phyloP scores from a whole-genome alignment of 2,888 invertebrate species.

The Clunio marinus region DNA sequence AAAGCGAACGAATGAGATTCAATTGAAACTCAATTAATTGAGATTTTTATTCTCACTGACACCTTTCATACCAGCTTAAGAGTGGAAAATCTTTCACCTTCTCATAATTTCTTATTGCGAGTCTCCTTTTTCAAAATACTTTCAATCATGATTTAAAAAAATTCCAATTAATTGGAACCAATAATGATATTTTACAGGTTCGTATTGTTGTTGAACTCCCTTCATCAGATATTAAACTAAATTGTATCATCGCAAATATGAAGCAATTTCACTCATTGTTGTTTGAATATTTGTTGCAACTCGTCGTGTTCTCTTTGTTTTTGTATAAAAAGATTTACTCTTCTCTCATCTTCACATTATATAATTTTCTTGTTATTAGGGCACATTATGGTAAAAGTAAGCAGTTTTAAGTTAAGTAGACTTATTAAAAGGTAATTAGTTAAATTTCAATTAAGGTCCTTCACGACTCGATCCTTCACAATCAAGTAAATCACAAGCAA shows the following conservation, averaged over 20 bases:
- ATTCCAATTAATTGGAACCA: conserved; percentile 32
- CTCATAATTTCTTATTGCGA: not conserved
- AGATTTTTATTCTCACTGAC: not conserved
- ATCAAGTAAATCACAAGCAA: no score
- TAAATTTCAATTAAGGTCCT: conserved; percentile 13
- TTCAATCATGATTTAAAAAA: not conserved
- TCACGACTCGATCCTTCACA: no score
- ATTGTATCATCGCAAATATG: no score
- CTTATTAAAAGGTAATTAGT: conserved; percentile 32
- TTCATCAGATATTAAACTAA: no score
- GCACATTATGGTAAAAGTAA: conserved; percentile 40
- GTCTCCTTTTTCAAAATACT: not conserved
- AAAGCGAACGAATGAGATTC: not conserved
- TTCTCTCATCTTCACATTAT: conserved; percentile 6
- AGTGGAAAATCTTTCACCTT: not conserved
- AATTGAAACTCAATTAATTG: conserved; percentile 21
- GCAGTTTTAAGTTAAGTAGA: conserved; percentile 21
- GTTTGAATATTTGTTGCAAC: not conserved
- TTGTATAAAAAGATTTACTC: no score
- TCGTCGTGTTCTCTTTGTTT: no score
- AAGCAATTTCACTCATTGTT: not conserved
- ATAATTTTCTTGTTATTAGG: conserved; percentile 31
- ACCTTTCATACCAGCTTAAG: not conserved
- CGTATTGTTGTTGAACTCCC: no score
- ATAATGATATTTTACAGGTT: conserved; percentile 30